phyloP scores from a whole-genome alignment of 2,888 invertebrate species.

The Cephus spinipes region DNA sequence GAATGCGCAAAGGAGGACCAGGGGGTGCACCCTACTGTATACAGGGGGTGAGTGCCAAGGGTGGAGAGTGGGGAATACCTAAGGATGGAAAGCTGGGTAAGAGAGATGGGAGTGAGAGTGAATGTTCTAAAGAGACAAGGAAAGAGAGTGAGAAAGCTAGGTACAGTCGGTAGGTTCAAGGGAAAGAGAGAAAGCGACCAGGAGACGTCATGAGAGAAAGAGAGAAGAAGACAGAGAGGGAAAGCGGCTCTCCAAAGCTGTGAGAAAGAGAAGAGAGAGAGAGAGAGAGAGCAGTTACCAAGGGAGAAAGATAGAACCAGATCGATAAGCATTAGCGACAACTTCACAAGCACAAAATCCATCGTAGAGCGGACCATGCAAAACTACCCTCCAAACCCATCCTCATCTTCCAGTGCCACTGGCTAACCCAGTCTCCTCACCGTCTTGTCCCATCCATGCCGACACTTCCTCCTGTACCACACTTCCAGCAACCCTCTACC shows the following conservation, averaged over 20 bases:
- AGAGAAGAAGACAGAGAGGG: neutral
- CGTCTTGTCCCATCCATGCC: conserved; percentile 20
- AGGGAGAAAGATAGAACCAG: conserved; percentile 23
- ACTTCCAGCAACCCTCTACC: neutral
- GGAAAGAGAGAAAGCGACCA: conserved; percentile 3
- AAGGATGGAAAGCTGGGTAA: neutral
- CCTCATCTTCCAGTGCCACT: neutral
- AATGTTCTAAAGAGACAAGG: neutral
- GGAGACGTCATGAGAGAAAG: neutral
- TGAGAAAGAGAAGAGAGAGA: neutral
- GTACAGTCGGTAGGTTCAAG: neutral
- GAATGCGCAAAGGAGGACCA: neutral
- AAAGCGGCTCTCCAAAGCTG: too few relatives aligned
- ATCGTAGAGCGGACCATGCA: conserved; percentile 34
- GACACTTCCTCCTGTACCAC: conserved; percentile 14
- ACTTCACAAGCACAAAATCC: conserved; percentile 39
- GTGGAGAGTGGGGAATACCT: neutral
- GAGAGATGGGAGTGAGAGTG: neutral
- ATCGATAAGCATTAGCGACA: conserved; percentile 46
- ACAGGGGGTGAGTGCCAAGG: neutral
- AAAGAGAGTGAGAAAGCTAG: neutral
- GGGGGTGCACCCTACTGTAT: neutral
- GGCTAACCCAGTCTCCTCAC: conserved; percentile 10
- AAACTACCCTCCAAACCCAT: conserved; percentile 24
- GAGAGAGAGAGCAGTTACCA: neutral